Percentiles rank a stretch among this genome's conserved stretches.
phyloP scores from a whole-genome alignment of 64 coral and sea anemone species.

The Actinia equina region DNA sequence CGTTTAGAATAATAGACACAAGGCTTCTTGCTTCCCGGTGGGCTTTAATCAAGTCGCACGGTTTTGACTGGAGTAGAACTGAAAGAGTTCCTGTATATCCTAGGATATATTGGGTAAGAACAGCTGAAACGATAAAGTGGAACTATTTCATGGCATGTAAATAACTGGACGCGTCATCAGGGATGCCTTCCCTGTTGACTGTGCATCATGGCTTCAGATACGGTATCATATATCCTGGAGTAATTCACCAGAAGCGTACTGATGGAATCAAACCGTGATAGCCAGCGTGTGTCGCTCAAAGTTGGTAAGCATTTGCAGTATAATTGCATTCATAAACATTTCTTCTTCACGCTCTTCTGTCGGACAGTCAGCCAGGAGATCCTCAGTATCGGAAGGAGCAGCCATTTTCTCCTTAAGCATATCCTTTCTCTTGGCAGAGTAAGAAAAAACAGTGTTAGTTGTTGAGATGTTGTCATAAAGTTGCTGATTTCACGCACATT shows the following conservation, averaged over 20 bases:
- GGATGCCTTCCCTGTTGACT: slow-evolving; percentile 55
- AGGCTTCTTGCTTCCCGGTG: slow-evolving; percentile 53
- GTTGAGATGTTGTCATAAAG: slow-evolving; percentile 51
- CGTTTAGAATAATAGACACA: slow-evolving; percentile 15
- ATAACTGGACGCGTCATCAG: slow-evolving; percentile 47
- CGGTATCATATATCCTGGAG: slow-evolving; percentile 54
- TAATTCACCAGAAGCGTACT: slow-evolving; percentile 65
- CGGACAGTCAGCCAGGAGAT: slow-evolving; percentile 50
- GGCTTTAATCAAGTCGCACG: slow-evolving; percentile 64
- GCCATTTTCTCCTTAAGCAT: slow-evolving; percentile 57
- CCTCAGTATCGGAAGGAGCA: slow-evolving; percentile 31
- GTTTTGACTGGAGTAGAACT: slow-evolving; percentile 57
- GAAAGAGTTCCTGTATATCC: slow-evolving; percentile 52
- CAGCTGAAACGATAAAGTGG: slow-evolving; percentile 49
- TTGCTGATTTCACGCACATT: slow-evolving; percentile 49
- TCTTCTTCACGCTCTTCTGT: slow-evolving; percentile 44
- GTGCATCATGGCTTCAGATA: slow-evolving; percentile 48
- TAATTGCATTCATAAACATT: slow-evolving; percentile 33
- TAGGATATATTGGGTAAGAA: slow-evolving; percentile 51
- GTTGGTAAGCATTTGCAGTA: slow-evolving; percentile 43
- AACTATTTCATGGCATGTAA: slow-evolving; percentile 59
- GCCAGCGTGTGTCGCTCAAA: slow-evolving; percentile 50
- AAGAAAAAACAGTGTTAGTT: slow-evolving; percentile 56
- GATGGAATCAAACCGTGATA: slow-evolving; percentile 53
- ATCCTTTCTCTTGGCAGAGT: slow-evolving; percentile 64